Percentiles rank a stretch among this genome's conserved stretches.
Conservation (phyloP, 2,797 vertebrate species). For the Esox lucius region DNA sequence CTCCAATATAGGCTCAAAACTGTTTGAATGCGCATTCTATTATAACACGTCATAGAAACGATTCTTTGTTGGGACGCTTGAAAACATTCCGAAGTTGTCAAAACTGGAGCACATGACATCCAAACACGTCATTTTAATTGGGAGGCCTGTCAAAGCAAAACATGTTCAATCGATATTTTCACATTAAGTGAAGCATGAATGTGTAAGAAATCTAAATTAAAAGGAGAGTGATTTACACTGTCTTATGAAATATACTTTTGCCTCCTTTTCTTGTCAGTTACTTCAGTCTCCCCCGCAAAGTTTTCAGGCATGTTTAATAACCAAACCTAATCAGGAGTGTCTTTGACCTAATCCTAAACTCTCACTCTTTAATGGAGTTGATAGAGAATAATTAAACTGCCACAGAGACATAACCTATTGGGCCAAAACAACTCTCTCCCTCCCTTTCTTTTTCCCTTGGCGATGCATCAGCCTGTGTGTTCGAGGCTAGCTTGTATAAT, state of each 20-base stretch:
- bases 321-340: neutral
- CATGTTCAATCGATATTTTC: neutral
- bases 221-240: neutral
- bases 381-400: conserved; percentile 1
- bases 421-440: neutral
- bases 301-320: neutral
- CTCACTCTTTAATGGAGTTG: conserved; percentile 5
- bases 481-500: conserved; percentile 64
- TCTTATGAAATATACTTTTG: neutral
- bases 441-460: conserved; percentile 20
- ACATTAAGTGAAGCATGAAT: neutral
- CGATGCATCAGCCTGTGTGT: conserved; percentile 48
- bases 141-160: neutral
- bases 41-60: neutral
- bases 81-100: neutral
- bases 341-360: neutral
- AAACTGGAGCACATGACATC: conserved; percentile 6
- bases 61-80: neutral
- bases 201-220: neutral
- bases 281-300: neutral
- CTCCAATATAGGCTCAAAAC: neutral
- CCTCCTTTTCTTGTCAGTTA: neutral
- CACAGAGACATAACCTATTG: neutral
- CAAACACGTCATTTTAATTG: neutral
- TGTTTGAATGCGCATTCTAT: conserved; percentile 4